Evolutionary conservation across 2,888 invertebrate genomes (phyloP), one percentile per base, ranked within the genome.

Genomic region (Melieria crassipennis): DNA sequence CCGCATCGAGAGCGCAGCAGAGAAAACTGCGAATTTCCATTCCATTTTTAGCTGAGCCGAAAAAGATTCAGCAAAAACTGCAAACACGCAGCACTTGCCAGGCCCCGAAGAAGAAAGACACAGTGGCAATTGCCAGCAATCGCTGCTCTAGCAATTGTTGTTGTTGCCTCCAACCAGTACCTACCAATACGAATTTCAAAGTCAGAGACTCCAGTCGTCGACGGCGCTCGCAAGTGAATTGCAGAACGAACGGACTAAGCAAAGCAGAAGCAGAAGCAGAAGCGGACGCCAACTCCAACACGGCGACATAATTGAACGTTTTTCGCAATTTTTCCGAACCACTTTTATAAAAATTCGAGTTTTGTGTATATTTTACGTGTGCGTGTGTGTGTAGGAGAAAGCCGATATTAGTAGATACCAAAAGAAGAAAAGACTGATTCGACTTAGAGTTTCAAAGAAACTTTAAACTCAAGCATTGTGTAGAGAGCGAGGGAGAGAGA

Each of bases 361-460:
- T 30, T 30, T 30, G 30, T 30, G 30, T 30, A 30, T 30, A 30
- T 3, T 30, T 30, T 1, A 1, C 2, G 30, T 30, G 30, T 30
- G 30, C 30, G 30, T 30, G 30, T 30, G 30, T 30, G 30, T 30
- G 30, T 30, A 30, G 30, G 30, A 30, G 30, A 30, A 30, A 30
- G 30, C 30, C 30, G 30, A 30, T 10, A 50, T 50, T 10, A 10
- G 11, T 50, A 50, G 9, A 50, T 50, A 50, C 11, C 13, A 42
- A 60, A 67, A 62, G 72, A 74, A 70, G 66, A 72, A 73, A 75
- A 75, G 72, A 76, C 75, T 75, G 75, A 75, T 57, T 68, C 56
- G 63, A 57, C 50, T 66, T 71, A 58, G 57, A 58, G 64, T 68
- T 71, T 71, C 72, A 52, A 65, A 72, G 72, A 72, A 69, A 58